Base-by-base conservation (phyloP, 2,113 vertebrate genomes). In the Psilopogon haemacephalus region DNA sequence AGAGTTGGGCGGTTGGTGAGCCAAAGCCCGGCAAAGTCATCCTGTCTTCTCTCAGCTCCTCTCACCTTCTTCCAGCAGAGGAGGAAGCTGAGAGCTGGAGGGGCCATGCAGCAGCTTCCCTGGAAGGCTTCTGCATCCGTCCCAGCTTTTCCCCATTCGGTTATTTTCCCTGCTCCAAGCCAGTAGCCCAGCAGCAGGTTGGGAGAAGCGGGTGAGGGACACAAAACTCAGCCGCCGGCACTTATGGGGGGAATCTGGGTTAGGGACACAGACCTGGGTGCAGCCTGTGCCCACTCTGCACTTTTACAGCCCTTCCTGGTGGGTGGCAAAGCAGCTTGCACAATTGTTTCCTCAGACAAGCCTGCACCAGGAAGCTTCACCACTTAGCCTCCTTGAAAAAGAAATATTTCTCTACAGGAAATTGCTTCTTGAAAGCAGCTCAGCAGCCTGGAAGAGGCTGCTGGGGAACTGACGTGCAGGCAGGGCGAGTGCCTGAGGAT, bases 341-440 rank as follows among this genome's bases (percentile, higher is more conserved):
- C 87, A 89, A 83, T 67, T 28, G 71, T 85, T 95, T 88, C 81
- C 63, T 18, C 27, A 58, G 44, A 87, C 79, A 76, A 95, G 55
- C 84, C 67, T 1, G 16, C 82, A 63, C 11, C 81, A 58, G 94
- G 87, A 93, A 95, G 82, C 73, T 85, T 85, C 9, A 3, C 35
- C 26, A 46, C 88, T 95, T 50, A 28, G 23, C 28, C 67, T 95
- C 68, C 89, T 91, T 67, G 79, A 79, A 24, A 76, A 90, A 90
- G 88, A 85, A 90, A 30, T 67, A 69, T 71, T 87, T 55, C 56
- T 88, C 71, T 88, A 88, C 88, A 91, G 94, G 94, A 95, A 96
- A 89, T 72, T 59, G 88, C 87, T 89, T n/a, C 91, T 87, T 79
- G 82, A 75, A 56, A 91, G 26, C 71, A 93, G 81, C 89, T 84